Conservation (phyloP, 2,797 vertebrate genomes). For the Protosalanx chinensis region DNA sequence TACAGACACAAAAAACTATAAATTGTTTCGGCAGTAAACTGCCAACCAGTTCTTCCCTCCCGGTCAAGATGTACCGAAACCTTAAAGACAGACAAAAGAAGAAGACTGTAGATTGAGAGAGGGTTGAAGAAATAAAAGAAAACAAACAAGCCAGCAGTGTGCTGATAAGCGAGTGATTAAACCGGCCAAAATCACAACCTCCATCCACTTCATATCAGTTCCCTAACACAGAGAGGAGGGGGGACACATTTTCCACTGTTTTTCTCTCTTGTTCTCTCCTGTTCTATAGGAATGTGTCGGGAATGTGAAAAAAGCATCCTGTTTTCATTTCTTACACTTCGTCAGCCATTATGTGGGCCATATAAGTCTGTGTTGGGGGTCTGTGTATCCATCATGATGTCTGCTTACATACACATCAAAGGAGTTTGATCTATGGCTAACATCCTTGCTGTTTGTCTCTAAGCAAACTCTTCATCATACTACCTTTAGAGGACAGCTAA, state of each 20-base stretch:
- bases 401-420: slow-evolving; percentile 30
- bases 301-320: slow-evolving; percentile 74
- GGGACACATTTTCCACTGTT: slow-evolving; percentile 52
- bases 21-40: not conserved
- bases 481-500: not conserved
- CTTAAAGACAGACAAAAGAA: slow-evolving; percentile 1
- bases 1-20: not conserved
- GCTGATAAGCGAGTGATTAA: slow-evolving; percentile 63
- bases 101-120: slow-evolving; percentile 1
- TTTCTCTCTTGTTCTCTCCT: slow-evolving; percentile 33
- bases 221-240: slow-evolving; percentile 46
- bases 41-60: not conserved
- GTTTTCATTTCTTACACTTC: slow-evolving; percentile 68
- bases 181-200: slow-evolving; percentile 52
- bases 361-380: slow-evolving; percentile 9
- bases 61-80: slow-evolving; percentile 35
- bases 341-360: slow-evolving; percentile 59
- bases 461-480: not conserved
- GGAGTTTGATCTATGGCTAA: slow-evolving; percentile 1
- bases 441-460: slow-evolving; percentile 1
- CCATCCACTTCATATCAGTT: slow-evolving; percentile 58
- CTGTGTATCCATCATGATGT: slow-evolving; percentile 38
- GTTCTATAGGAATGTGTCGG: slow-evolving; percentile 60
- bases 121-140: slow-evolving; percentile 20
- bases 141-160: slow-evolving; percentile 46